These are phyloP conservation scores for Bucorvus abyssinicus DNA, from an alignment of 2,797 vertebrate genomes.

Conservation along the genomic window DNA sequence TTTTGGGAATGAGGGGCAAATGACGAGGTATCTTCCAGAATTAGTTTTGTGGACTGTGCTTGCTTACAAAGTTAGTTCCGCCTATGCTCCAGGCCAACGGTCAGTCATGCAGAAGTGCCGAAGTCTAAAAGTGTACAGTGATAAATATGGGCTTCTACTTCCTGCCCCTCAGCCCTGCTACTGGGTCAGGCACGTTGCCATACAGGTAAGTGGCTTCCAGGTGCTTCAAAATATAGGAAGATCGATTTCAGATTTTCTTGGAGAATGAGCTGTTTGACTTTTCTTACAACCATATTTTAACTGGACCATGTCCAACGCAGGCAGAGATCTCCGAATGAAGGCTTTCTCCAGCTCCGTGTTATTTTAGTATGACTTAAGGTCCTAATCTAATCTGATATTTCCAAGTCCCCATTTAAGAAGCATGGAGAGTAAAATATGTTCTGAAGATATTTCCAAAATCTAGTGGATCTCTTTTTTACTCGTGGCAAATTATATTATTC, in stretches of 20 bases:
- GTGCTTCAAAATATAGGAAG: not conserved
- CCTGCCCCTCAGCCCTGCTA: not conserved
- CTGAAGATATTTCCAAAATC: not conserved
- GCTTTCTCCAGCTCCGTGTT: not conserved
- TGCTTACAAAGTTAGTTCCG: not conserved
- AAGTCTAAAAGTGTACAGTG: not conserved
- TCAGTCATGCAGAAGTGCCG: not conserved
- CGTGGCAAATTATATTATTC: not conserved
- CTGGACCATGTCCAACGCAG: rapidly evolving
- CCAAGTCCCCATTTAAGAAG: not conserved
- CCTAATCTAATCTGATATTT: not conserved
- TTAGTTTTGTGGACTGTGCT: not conserved
- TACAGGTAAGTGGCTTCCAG: not conserved
- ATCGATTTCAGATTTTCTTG: not conserved
- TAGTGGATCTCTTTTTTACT: not conserved
- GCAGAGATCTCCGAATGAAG: not conserved
- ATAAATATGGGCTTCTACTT: not conserved
- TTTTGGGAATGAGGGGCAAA: not conserved
- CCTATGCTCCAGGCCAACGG: not conserved
- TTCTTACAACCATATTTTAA: not conserved
- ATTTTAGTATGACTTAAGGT: not conserved
- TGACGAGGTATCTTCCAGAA: not conserved
- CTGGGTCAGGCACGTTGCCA: not conserved
- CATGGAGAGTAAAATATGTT: not conserved
- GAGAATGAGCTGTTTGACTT: not conserved